Percentiles rank a stretch among this genome's conserved stretches.
Conservation (phyloP, 2,113 vertebrate species). For the Onychostoma macrolepis region DNA sequence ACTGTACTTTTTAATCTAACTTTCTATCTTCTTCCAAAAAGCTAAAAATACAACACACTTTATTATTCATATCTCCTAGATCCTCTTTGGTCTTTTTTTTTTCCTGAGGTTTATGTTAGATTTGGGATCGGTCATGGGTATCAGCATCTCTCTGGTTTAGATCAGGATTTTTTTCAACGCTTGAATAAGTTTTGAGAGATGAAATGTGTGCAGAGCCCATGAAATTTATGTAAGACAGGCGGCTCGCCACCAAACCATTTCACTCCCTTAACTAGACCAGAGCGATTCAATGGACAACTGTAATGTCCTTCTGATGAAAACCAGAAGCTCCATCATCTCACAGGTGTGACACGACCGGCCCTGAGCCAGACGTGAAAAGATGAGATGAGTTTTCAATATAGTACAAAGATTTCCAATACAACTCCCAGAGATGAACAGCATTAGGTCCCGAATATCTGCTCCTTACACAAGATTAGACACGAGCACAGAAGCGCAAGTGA, state of each 20-base stretch:
- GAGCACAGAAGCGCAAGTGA: not conserved
- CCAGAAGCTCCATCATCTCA: constrained; percentile 25
- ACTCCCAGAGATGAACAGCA: not conserved
- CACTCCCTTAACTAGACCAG: constrained; percentile 61
- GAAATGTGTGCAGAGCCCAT: constrained; percentile 68
- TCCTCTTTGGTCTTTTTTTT: constrained; percentile 52
- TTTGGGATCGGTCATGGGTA: constrained; percentile 74
- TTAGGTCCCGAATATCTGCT: not conserved
- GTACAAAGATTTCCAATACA: constrained; percentile 9
- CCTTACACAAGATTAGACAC: not conserved
- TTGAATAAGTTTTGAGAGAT: constrained; percentile 66
- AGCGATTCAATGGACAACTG: constrained; percentile 39
- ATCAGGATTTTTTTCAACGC: constrained; percentile 72
- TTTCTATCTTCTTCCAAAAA: constrained; percentile 1
- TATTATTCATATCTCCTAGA: constrained; percentile 51
- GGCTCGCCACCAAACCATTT: constrained; percentile 64
- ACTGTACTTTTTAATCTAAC: not conserved
- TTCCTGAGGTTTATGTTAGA: constrained; percentile 68
- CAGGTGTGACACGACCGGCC: constrained; percentile 26
- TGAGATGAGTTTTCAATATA: constrained; percentile 8
- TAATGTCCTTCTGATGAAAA: constrained; percentile 51
- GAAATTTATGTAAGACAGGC: constrained; percentile 71
- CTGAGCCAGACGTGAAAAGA: not conserved
- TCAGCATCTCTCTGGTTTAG: constrained; percentile 65
- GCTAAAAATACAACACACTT: constrained; percentile 23